Percentiles rank a stretch among this genome's conserved stretches.
These are phyloP conservation scores for Drosophila nigrodunni DNA, from an alignment of 1,140 invertebrate genomes.

Conservation along the genomic window DNA sequence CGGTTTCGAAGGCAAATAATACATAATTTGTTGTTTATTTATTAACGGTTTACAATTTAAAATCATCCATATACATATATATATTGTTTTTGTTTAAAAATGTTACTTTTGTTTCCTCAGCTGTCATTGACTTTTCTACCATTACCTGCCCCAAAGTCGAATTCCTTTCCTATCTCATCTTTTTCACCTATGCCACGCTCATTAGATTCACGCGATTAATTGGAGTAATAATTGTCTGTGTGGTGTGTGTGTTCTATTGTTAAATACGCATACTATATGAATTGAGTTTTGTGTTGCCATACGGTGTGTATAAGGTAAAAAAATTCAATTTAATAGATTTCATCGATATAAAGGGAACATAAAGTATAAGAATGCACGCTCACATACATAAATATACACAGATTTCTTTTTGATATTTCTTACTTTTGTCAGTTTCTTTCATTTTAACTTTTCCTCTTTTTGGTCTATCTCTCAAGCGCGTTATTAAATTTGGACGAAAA, in stretches of 20 bases:
- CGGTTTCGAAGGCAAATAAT: conserved; percentile 64
- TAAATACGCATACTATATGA: conserved; percentile 32
- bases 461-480: conserved; percentile 10
- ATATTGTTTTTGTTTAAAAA: conserved; percentile 29
- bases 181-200: conserved; percentile 34
- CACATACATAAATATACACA: conserved; percentile 41
- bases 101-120: conserved; percentile 9
- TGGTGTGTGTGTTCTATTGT: conserved; percentile 28
- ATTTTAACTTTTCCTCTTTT: not conserved
- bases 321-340: conserved; percentile 28
- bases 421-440: not conserved
- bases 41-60: conserved; percentile 48
- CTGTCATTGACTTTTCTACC: conserved; percentile 24
- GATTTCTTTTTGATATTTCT: conserved; percentile 42
- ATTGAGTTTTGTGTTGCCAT: conserved; percentile 10
- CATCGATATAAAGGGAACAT: conserved; percentile 12
- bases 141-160: conserved; percentile 13
- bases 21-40: conserved; percentile 56
- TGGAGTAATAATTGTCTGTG: conserved; percentile 31
- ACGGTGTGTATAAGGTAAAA: conserved; percentile 25
- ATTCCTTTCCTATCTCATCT: not conserved
- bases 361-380: conserved; percentile 33
- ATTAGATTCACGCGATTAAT: conserved; percentile 20
- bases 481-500: conserved; percentile 42
- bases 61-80: conserved; percentile 36